Evolutionary conservation across 2,113 vertebrate genomes (phyloP), one percentile per base, ranked within the genome.

Genomic region (Blennius ocellaris): DNA sequence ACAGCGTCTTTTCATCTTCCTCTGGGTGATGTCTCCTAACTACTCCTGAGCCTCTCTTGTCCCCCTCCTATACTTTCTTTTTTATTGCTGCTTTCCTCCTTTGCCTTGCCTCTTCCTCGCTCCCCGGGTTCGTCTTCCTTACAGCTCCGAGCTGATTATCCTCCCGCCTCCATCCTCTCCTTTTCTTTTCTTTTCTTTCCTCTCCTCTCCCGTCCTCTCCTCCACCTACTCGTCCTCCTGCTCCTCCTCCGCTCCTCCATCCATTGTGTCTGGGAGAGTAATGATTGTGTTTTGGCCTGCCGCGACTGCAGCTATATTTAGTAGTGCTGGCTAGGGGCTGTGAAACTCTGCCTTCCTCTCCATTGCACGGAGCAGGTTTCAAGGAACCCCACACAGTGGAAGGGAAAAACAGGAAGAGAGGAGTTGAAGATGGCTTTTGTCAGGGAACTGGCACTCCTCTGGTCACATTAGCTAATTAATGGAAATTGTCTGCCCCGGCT

Each of bases 251-350:
- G 69, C 55, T 30, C 41, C 44, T 73, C 44, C 50, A 68, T 79
- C 65, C 71, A 83, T 84, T 86, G 64, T 86, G 80, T 87, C 89
- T 81, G 80, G 57, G 82, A 85, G 86, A 90, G 84, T 87, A 87
- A 90, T 92, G 87, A 90, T 83, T 85, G 81, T 90, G 81, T 90
- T 87, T 89, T 79, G 86, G 82, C 87, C 82, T 81, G 75, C 68
- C 53, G 30, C 48, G 81, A 72, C 89, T 87, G 76, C 74, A 58
- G 86, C 87, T 92, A 90, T 90, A 90, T 90, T 87, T 92, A 92
- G 89, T 73, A 69, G 59, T 66, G 59, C 80, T 74, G 77, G 85
- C 85, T 61, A 79, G 80, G 83, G 82, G 82, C 84, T 80, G 72
- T 85, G 81, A 82, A 84, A 72, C 70, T 63, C 79, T 83, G 63